Base-by-base conservation (phyloP, 2,888 invertebrate genomes). In the Chloromyia formosa region DNA sequence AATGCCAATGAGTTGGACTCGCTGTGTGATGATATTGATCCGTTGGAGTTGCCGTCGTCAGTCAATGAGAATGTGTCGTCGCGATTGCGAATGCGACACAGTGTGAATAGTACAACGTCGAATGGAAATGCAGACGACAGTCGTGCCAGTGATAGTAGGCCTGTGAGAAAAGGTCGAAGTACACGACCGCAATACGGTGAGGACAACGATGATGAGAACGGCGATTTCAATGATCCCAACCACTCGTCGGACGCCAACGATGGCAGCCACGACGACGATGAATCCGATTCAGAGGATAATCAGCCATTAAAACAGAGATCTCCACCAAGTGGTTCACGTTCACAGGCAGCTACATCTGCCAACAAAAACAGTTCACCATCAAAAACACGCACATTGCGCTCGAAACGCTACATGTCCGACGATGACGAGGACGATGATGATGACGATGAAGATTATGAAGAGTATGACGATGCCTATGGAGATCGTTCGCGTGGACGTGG, bases 221-320 rank as follows among this genome's bases (percentile, higher is more conserved):
- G 73, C 40, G 42, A 45, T 3, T 35, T 40, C 12, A 40, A 49
- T 49, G 58, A 73, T 23, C 49, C 75, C 75, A 77, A 76, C 53
- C 49, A 76, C 74, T 58, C 75, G 69, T 18, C 75, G 68, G 73
- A 75, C 75, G 77, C 69, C 61, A 54, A 66, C 68, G 69, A 56
- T 35, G 27, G 27, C 27, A 35, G 27, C 7, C 27, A 2, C 75
- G 74, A 74, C 64, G 80, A 80, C 53, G 80, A 84, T 75, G 82
- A 81, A 73, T 82, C 83, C 35, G 85, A 84, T 74, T 84, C 84
- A 1, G 84, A 85, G 75, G 85, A 85, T 79, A 83, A 86, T 81
- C 84, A 85, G 78, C 83, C 84, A 64, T 77, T 89, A 76, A 88
- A 88, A 23, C 85, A 87, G 74, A 75, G 66, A 69, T 35, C 27